phyloP scores from a whole-genome alignment of 1,140 invertebrate genomes.

The Latrodectus geometricus region DNA sequence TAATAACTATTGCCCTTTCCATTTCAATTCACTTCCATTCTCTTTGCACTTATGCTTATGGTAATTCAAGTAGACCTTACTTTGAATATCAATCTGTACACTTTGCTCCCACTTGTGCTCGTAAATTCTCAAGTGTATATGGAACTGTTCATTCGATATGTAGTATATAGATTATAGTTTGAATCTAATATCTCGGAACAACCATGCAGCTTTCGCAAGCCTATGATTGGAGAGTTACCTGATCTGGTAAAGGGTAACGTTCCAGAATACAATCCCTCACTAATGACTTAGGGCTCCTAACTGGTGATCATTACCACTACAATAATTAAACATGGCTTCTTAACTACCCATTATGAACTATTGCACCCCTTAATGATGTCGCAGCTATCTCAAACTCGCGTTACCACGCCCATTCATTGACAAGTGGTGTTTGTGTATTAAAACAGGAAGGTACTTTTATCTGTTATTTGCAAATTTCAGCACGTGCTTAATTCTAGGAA shows the following conservation, averaged over 20 bases:
- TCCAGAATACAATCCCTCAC: background rate
- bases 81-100: too few species aligned
- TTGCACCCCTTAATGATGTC: conserved; percentile 29
- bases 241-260: background rate
- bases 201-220: background rate
- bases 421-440: too few species aligned
- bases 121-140: too few species aligned
- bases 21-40: too few species aligned
- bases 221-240: conserved; percentile 12
- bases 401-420: too few species aligned
- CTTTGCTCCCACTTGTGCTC: too few species aligned
- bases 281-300: conserved; percentile 24
- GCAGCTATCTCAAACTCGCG: background rate
- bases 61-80: too few species aligned
- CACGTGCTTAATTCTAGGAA: background rate
- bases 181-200: background rate
- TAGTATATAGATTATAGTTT: background rate
- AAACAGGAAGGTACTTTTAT: too few species aligned
- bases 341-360: conserved; percentile 50
- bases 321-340: conserved; percentile 47
- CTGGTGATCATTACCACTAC: conserved; percentile 42
- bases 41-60: too few species aligned
- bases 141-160: background rate
- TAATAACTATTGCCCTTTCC: too few species aligned
- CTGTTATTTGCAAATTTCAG: too few species aligned